Percentiles rank a stretch among this genome's conserved stretches.
Evolutionary conservation across 2,797 vertebrate genomes (phyloP).

Genomic region (Podarcis lilfordi): DNA sequence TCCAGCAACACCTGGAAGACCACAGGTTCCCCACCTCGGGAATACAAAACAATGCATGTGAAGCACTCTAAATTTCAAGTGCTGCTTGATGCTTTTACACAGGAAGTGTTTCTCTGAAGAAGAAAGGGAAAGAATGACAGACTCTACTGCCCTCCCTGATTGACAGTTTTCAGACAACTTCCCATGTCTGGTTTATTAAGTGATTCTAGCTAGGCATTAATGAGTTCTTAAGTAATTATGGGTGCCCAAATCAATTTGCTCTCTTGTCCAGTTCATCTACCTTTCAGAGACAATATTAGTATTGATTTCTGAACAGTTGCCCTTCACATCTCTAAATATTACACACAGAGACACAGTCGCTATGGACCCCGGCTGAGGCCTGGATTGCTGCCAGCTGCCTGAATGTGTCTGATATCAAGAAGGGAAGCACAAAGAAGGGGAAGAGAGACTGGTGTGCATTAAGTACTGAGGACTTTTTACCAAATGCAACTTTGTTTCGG

Average conservation of each 20-base stretch:
- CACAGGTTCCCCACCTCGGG: neutral
- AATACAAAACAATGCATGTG: neutral
- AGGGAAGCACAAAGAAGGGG: neutral
- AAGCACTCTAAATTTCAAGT: neutral
- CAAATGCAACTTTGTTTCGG: neutral
- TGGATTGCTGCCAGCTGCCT: conserved; percentile 12
- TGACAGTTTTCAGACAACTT: neutral
- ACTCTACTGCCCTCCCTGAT: neutral
- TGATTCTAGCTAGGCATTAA: conserved; percentile 34
- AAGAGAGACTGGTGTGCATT: neutral
- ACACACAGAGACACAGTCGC: rapidly evolving
- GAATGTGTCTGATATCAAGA: neutral
- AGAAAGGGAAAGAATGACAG: too few relatives aligned
- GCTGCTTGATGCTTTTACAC: neutral
- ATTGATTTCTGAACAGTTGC: conserved; percentile 46
- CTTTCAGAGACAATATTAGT: conserved; percentile 43
- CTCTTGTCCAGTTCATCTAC: conserved; percentile 33
- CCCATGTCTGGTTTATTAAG: conserved; percentile 23
- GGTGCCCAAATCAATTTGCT: conserved; percentile 55
- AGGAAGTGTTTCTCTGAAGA: neutral
- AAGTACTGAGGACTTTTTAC: rapidly evolving
- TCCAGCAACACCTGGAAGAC: neutral
- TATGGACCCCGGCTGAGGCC: neutral
- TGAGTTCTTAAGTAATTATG: conserved; percentile 63
- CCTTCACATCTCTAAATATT: neutral